These are phyloP conservation scores for Pitangus sulphuratus DNA, from an alignment of 2,797 vertebrate genomes.

Conservation along the genomic window DNA sequence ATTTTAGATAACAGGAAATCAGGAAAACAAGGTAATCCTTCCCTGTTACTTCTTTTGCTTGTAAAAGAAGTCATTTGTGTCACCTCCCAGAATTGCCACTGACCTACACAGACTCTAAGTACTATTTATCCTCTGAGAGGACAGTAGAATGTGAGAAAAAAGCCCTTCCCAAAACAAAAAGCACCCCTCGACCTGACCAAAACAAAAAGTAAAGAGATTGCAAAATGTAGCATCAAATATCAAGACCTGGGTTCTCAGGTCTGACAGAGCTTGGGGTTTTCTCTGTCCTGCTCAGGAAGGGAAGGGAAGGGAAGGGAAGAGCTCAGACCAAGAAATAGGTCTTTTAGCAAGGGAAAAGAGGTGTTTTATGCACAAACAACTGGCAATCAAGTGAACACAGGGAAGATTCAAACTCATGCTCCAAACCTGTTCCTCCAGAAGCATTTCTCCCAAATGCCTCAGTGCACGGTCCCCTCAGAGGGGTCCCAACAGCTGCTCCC, in stretches of 20 bases:
- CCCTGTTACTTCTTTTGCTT: neutral
- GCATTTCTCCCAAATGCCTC: neutral
- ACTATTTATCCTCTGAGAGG: neutral
- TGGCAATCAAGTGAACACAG: neutral
- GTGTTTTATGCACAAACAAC: neutral
- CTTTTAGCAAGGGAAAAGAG: neutral
- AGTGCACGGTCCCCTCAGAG: neutral
- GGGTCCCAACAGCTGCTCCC: neutral
- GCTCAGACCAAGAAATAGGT: neutral
- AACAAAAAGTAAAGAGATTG: neutral
- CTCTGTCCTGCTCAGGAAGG: neutral
- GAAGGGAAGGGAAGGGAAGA: neutral
- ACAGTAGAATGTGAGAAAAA: neutral
- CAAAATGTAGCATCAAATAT: neutral
- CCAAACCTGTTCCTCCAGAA: neutral
- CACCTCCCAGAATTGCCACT: neutral
- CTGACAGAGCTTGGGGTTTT: neutral
- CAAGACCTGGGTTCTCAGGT: neutral
- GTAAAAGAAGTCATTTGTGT: neutral
- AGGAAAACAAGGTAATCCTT: neutral
- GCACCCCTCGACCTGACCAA: neutral
- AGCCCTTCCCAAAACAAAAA: neutral
- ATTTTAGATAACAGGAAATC: slow-evolving; percentile 7
- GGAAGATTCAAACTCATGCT: neutral
- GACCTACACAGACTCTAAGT: neutral